These are phyloP conservation scores for Sander vitreus DNA, from an alignment of 2,113 vertebrate genomes.

Conservation along the genomic window DNA sequence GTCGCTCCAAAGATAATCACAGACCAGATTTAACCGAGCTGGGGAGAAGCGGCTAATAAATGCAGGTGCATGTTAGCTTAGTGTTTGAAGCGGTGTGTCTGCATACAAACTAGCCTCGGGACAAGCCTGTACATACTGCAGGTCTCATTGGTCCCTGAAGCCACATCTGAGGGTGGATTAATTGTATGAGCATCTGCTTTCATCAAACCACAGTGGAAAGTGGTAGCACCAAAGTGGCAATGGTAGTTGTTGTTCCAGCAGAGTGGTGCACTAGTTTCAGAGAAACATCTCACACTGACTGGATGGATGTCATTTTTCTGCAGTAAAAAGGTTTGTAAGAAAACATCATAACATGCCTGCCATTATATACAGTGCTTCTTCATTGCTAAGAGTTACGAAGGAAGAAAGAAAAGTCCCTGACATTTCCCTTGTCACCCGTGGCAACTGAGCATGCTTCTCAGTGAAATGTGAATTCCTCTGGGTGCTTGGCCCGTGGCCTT, in stretches of 20 bases:
- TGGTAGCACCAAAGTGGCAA: neutral
- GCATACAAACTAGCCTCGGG: slow-evolving; percentile 60
- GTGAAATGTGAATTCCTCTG: slow-evolving; percentile 82
- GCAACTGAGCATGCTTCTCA: slow-evolving; percentile 73
- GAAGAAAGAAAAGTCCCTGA: slow-evolving; percentile 63
- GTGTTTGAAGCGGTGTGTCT: slow-evolving; percentile 55
- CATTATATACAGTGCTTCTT: slow-evolving; percentile 35
- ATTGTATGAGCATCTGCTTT: slow-evolving; percentile 48
- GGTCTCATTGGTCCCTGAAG: slow-evolving; percentile 45
- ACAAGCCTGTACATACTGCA: slow-evolving; percentile 42
- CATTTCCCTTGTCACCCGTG: slow-evolving; percentile 79
- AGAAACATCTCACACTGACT: slow-evolving; percentile 17
- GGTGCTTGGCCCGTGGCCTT: slow-evolving; percentile 47
- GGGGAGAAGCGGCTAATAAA: slow-evolving; percentile 31
- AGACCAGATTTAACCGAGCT: neutral
- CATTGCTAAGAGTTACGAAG: slow-evolving; percentile 47
- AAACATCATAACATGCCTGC: slow-evolving; percentile 3
- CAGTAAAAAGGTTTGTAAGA: slow-evolving; percentile 3
- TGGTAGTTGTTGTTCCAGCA: slow-evolving; percentile 13
- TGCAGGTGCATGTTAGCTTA: slow-evolving; percentile 58
- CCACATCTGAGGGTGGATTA: slow-evolving; percentile 51
- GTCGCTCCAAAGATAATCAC: slow-evolving; percentile 2
- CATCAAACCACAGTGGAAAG: slow-evolving; percentile 29
- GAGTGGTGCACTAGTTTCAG: neutral
- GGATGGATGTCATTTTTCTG: slow-evolving; percentile 22